Evolutionary conservation across 2,888 invertebrate genomes (phyloP).

Genomic region (Thera obeliscata): DNA sequence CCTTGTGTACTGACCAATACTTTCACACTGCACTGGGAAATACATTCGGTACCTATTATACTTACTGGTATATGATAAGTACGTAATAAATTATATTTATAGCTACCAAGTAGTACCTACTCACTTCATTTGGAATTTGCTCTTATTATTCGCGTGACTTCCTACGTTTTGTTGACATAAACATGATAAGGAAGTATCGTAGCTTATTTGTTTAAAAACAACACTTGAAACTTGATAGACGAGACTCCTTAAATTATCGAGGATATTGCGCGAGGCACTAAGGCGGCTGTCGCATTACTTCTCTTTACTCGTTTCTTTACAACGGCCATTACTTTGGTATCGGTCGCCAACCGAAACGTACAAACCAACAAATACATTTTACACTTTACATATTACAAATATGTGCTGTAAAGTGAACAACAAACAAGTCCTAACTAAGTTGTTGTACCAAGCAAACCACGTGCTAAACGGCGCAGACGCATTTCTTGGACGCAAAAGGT

Average conservation of each 20-base stretch:
- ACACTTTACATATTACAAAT: not conserved
- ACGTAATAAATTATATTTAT: constrained; percentile 25
- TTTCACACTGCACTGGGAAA: constrained; percentile 24
- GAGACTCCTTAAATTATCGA: constrained; percentile 55
- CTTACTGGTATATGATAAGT: not conserved
- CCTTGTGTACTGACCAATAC: constrained; percentile 24
- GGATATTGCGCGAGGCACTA: constrained; percentile 52
- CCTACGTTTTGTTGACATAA: constrained; percentile 42
- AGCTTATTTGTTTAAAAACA: constrained; percentile 48
- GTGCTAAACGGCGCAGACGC: no score
- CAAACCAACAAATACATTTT: constrained; percentile 30
- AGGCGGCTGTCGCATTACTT: constrained; percentile 49
- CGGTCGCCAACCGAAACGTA: constrained; percentile 45
- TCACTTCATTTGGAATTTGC: constrained; percentile 34
- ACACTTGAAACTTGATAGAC: constrained; percentile 58
- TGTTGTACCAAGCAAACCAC: no score
- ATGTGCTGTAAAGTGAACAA: not conserved
- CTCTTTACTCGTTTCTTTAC: constrained; percentile 49
- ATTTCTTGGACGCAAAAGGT: no score
- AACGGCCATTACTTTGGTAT: constrained; percentile 52
- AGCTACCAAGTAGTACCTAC: constrained; percentile 7
- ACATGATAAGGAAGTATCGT: constrained; percentile 60
- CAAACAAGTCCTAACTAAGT: no score
- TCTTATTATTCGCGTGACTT: constrained; percentile 37
- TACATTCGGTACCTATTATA: constrained; percentile 5